Conservation (phyloP, 1,140 invertebrate genomes). For the Sinella curviseta region DNA sequence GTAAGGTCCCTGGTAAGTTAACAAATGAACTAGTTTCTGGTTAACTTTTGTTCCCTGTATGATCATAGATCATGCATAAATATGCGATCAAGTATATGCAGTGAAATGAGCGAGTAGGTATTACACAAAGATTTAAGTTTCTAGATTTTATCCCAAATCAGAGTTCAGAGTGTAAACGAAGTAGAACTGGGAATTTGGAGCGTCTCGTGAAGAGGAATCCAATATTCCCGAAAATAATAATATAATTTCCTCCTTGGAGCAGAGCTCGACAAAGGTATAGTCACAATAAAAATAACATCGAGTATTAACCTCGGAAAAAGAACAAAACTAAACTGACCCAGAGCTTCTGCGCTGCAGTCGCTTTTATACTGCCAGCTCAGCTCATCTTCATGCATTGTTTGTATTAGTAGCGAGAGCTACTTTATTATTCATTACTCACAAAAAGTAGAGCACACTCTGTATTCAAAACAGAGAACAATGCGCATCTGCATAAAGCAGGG, state of each 20-base stretch:
- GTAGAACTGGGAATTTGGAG: neutral
- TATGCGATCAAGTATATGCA: neutral
- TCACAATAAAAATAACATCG: neutral
- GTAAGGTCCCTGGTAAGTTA: neutral
- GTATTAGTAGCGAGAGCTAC: no score
- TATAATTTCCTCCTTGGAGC: neutral
- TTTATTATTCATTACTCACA: no score
- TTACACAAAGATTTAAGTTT: neutral
- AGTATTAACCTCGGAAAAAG: neutral
- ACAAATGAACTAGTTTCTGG: neutral
- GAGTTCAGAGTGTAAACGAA: neutral
- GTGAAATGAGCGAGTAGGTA: neutral
- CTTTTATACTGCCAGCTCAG: no score
- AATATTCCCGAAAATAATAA: neutral
- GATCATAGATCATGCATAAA: neutral
- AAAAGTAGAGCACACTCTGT: no score
- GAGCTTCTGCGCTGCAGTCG: no score
- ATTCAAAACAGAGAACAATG: no score
- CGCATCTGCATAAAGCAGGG: no score
- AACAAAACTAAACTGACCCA: neutral
- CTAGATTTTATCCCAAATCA: no score
- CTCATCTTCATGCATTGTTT: no score
- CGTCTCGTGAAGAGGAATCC: neutral
- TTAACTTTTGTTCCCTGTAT: neutral
- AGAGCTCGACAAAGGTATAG: neutral